phyloP scores from a whole-genome alignment of 2,888 invertebrate species.

The Caenorhabditis auriculariae region DNA sequence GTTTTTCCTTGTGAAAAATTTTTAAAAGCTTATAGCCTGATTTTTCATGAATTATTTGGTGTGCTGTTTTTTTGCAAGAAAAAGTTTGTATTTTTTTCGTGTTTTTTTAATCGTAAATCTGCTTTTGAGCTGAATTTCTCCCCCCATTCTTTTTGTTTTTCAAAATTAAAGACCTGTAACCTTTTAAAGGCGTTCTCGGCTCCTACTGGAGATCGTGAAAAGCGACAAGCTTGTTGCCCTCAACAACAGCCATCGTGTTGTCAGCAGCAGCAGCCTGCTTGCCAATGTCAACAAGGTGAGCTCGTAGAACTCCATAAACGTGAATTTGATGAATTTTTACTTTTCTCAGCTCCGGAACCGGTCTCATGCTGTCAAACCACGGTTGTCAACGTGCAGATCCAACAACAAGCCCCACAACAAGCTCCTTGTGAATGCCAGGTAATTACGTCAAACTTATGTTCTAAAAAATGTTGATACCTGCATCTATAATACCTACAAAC shows the following conservation, averaged over 20 bases:
- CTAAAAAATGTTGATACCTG: too few species aligned
- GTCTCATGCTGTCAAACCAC: conserved; percentile 13
- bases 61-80: too few species aligned
- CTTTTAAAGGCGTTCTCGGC: conserved; percentile 30
- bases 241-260: background rate
- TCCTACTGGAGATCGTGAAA: conserved; percentile 31
- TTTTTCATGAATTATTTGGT: too few species aligned
- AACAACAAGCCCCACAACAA: conserved; percentile 12
- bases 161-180: background rate
- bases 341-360: conserved; percentile 3
- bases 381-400: conserved; percentile 20
- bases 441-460: too few species aligned
- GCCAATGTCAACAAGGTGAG: conserved; percentile 17
- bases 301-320: background rate
- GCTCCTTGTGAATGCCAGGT: conserved; percentile 17
- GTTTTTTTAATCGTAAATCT: too few species aligned
- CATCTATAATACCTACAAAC: too few species aligned
- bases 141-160: conserved; percentile 2
- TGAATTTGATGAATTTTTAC: background rate
- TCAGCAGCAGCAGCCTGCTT: conserved; percentile 4
- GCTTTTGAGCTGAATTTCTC: too few species aligned
- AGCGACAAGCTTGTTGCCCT: conserved; percentile 33
- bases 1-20: too few species aligned
- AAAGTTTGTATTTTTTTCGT: too few species aligned
- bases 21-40: too few species aligned